Evolutionary conservation across 2,888 invertebrate genomes (phyloP).

Genomic region (Rhagophthalmus giganteus): DNA sequence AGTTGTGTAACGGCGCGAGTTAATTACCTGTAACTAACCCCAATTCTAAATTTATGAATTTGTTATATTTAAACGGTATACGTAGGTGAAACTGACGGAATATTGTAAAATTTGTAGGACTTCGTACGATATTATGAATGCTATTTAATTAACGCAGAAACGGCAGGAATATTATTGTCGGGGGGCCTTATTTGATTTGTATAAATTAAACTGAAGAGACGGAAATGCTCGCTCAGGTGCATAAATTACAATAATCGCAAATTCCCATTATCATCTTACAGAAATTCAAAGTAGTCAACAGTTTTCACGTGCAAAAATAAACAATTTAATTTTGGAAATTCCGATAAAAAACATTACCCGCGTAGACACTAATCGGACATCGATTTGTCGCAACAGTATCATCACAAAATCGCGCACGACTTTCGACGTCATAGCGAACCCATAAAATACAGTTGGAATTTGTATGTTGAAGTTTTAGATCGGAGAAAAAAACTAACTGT

Average conservation of each 20-base stretch:
- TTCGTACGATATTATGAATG: slow-evolving; percentile 3
- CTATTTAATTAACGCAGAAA: slow-evolving; percentile 11
- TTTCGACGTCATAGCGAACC: too few relatives aligned
- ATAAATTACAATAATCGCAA: slow-evolving; percentile 13
- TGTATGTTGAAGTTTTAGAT: neutral
- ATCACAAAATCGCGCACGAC: too few relatives aligned
- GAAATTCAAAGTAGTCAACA: neutral
- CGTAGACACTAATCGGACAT: neutral
- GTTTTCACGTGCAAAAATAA: neutral
- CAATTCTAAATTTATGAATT: slow-evolving; percentile 3
- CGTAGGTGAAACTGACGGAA: slow-evolving; percentile 3
- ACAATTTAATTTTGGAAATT: neutral
- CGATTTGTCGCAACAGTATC: too few relatives aligned
- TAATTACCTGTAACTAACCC: slow-evolving; percentile 14
- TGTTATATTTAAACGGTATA: slow-evolving; percentile 11
- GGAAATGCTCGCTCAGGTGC: slow-evolving; percentile 7
- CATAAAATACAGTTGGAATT: too few relatives aligned
- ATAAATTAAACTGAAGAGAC: slow-evolving; percentile 10
- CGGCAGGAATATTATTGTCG: slow-evolving; percentile 5
- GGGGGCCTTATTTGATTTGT: slow-evolving; percentile 3
- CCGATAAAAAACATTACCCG: neutral
- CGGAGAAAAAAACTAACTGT: neutral
- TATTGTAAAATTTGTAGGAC: neutral
- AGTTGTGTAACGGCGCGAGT: slow-evolving; percentile 2
- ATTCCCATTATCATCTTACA: neutral